Conservation (phyloP, 2,797 vertebrate genomes). For the Podargus strigoides region DNA sequence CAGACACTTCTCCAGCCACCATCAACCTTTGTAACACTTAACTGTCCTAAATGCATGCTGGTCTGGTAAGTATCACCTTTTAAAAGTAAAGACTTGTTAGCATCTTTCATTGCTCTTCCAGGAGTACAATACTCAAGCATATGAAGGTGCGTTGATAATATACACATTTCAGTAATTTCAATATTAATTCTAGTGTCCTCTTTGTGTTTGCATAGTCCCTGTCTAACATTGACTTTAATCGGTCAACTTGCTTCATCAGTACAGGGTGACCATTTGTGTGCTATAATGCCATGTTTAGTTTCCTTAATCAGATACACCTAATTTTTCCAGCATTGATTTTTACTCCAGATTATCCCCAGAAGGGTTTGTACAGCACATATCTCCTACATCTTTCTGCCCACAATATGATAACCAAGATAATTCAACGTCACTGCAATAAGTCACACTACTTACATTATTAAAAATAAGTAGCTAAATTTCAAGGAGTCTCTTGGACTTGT, state of each 20-base stretch:
- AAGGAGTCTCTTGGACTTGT: not conserved
- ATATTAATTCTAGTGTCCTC: not conserved
- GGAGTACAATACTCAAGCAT: not conserved
- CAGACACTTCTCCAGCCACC: not conserved
- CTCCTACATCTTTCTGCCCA: not conserved
- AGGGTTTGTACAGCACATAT: not conserved
- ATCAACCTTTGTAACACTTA: not conserved
- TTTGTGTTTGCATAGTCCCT: not conserved
- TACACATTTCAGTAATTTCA: not conserved
- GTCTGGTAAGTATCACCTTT: not conserved
- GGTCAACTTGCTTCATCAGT: not conserved
- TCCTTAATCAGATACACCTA: slow-evolving; percentile 7
- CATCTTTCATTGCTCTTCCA: not conserved
- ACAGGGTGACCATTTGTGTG: not conserved
- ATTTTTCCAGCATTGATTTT: slow-evolving; percentile 46
- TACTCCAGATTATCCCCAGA: not conserved
- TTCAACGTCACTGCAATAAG: not conserved
- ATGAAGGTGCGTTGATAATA: not conserved
- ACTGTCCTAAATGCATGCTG: not conserved
- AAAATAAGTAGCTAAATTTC: not conserved
- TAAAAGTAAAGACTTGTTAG: not conserved
- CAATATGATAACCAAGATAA: not conserved
- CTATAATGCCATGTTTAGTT: not conserved
- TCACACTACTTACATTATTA: not conserved
- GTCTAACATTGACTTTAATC: not conserved